Percentiles rank a stretch among this genome's conserved stretches.
These are phyloP conservation scores for Ommatoiulus sabulosus DNA, from an alignment of 2,888 invertebrate species.

Conservation along the genomic window DNA sequence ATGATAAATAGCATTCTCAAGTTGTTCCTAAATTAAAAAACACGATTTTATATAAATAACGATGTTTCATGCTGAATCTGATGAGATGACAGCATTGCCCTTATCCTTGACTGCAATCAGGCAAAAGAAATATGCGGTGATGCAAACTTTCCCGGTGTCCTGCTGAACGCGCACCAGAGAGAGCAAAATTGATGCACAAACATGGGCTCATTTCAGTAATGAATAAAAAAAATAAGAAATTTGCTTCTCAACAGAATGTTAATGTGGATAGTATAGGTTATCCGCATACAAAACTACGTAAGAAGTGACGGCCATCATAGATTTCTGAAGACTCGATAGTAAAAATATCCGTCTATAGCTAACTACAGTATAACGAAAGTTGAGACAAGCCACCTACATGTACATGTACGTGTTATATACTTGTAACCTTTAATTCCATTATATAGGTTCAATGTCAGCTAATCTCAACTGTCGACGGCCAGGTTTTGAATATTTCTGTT, in stretches of 20 bases:
- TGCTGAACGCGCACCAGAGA: background rate
- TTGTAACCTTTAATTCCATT: too few relatives aligned
- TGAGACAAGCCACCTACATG: too few relatives aligned
- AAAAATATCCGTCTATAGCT: too few relatives aligned
- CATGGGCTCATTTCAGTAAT: background rate
- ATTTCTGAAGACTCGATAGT: too few relatives aligned
- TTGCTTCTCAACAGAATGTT: background rate
- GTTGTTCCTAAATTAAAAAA: background rate
- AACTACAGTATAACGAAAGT: too few relatives aligned
- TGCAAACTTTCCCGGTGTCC: background rate
- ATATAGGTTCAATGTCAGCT: too few relatives aligned
- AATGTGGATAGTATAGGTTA: background rate
- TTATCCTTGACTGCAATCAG: slow-evolving; percentile 6
- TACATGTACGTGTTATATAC: background rate
- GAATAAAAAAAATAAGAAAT: background rate
- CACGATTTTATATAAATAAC: background rate
- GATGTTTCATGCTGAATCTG: background rate
- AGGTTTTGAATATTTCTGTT: background rate
- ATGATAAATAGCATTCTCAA: background rate
- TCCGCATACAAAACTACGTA: background rate
- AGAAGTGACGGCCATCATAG: background rate
- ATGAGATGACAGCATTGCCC: background rate
- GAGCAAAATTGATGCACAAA: background rate
- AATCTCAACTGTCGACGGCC: too few relatives aligned
- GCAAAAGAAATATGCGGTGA: background rate